Evolutionary conservation across 2,888 invertebrate genomes (phyloP).

Genomic region (Melolontha melolontha): DNA sequence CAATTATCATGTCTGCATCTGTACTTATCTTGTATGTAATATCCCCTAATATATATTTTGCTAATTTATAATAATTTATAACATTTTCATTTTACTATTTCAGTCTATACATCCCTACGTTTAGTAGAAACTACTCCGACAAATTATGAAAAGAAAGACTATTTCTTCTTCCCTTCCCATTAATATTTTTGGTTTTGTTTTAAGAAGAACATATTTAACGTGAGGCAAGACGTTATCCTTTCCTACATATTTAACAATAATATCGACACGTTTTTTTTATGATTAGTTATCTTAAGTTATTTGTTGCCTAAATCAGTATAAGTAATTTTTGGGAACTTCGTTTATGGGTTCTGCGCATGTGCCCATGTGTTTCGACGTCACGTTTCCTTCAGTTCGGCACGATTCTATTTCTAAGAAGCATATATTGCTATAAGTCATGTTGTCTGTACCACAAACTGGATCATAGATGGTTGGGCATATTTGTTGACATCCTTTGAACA

Average conservation of each 20-base stretch:
- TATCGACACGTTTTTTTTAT: slow-evolving; percentile 23
- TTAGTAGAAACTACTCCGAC: too few relatives aligned
- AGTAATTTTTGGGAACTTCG: slow-evolving; percentile 87
- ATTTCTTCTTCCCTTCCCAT: not conserved
- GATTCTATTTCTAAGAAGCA: slow-evolving; percentile 94
- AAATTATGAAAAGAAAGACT: not conserved
- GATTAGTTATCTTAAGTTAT: slow-evolving; percentile 31
- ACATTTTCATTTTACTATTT: slow-evolving; percentile 12
- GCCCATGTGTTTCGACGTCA: slow-evolving; percentile 83
- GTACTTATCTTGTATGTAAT: not conserved
- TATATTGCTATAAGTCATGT: slow-evolving; percentile 92
- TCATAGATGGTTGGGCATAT: slow-evolving; percentile 90
- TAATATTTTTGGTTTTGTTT: not conserved
- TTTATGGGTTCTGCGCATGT: slow-evolving; percentile 88
- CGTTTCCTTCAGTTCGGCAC: slow-evolving; percentile 84
- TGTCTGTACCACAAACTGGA: slow-evolving; percentile 93
- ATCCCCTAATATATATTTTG: not conserved
- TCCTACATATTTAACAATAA: slow-evolving; percentile 15
- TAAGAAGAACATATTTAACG: not conserved
- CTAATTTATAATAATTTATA: slow-evolving; percentile 1
- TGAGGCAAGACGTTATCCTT: slow-evolving; percentile 24
- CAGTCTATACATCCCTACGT: too few relatives aligned
- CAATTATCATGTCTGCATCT: too few relatives aligned
- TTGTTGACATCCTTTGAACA: slow-evolving; percentile 87
- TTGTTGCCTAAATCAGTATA: slow-evolving; percentile 70